Evolutionary conservation across 2,888 invertebrate genomes (phyloP), one percentile per base, ranked within the genome.

Genomic region (Steromphala cineraria): DNA sequence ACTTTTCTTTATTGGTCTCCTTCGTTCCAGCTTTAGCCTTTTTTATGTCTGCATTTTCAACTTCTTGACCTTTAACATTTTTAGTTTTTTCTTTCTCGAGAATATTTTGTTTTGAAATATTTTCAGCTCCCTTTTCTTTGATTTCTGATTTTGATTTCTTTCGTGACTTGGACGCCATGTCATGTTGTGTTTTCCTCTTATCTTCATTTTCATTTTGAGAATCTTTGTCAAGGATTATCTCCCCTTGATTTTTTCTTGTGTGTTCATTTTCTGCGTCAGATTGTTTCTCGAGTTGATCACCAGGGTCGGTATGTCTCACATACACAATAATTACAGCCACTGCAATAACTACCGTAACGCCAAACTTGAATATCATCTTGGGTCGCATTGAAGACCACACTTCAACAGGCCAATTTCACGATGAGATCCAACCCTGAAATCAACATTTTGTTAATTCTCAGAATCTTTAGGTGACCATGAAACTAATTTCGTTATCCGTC

Each of bases 321-420:
- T 86, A 90, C 79, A 86, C 90, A 79, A 90, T 82, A 53, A 88
- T 83, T n/a, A 90, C 75, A 8, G 89, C 89, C 13, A 89, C 86
- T 24, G 88, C 21, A n/a, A 90, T 76, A 4, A 90, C 85, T 7
- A 90, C 82, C 31, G 90, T 88, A 21, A 91, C 79, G 15, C 90
- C 90, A 80, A 90, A 76, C 80, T 90, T 90, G 81, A 91, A 91
- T 21, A 90, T 74, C 89, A 90, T 90, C 79, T 80, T 88, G 77
- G 82, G 76, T 80, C 76, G 81, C 86, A 85, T 87, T n/a, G n/a
- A n/a, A n/a, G n/a, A n/a, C n/a, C n/a, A n/a, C n/a, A n/a, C n/a
- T n/a, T n/a, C n/a, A n/a, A 10, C 46, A 46, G 46, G 7, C 46
- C 46, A 4, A 46, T 5, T 46, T 10, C 10, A 10, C 10, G 46